Conservation (phyloP, 2,113 vertebrate genomes). For the human region DNA sequence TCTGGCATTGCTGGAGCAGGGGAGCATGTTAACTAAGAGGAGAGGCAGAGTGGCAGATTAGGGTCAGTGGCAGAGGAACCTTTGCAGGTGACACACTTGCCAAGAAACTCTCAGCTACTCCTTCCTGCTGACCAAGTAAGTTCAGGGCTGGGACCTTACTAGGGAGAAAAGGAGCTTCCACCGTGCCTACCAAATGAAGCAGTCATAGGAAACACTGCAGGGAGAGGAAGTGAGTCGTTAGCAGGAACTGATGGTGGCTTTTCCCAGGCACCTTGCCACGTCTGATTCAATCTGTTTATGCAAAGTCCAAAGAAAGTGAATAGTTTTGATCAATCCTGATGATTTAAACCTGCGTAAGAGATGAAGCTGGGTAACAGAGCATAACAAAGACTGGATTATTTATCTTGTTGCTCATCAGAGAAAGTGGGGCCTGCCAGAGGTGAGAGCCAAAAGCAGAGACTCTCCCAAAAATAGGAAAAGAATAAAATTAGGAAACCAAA, state of each 20-base stretch:
- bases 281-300: constrained; percentile 68
- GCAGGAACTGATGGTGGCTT: constrained; percentile 49
- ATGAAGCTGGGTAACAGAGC: constrained; percentile 7
- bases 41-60: not conserved
- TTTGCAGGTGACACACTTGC: constrained; percentile 29
- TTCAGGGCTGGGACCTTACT: constrained; percentile 28
- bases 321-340: constrained; percentile 44
- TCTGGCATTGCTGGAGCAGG: not conserved
- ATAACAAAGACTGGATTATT: constrained; percentile 44
- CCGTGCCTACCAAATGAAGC: constrained; percentile 23
- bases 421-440: constrained; percentile 22
- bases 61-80: not conserved
- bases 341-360: constrained; percentile 49
- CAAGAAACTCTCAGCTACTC: constrained; percentile 46
- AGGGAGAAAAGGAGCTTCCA: constrained; percentile 34
- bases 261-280: constrained; percentile 56
- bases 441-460: not conserved
- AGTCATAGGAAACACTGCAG: constrained; percentile 63
- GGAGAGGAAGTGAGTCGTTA: constrained; percentile 68
- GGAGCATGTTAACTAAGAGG: not conserved
- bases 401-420: constrained; percentile 48
- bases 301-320: constrained; percentile 58
- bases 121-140: constrained; percentile 36
- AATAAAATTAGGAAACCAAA: constrained; percentile 34
- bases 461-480: not conserved